Evolutionary conservation across 2,888 invertebrate genomes (phyloP), one percentile per base, ranked within the genome.

Genomic region (Synanthedon vespiformis): DNA sequence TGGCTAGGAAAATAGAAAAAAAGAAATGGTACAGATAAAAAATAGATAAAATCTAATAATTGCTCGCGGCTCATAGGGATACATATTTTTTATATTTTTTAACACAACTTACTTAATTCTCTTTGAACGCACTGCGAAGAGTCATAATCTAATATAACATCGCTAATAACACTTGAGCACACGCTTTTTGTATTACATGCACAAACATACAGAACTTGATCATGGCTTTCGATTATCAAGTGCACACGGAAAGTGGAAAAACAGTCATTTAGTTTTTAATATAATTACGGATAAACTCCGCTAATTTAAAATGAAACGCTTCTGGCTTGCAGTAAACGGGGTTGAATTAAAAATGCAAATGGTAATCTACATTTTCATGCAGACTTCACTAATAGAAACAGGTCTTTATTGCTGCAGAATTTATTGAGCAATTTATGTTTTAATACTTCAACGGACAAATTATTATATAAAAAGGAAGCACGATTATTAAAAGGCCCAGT

Each of bases 281-380:
- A 44, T 44, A 44, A 44, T 44, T 44, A n/a, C 44, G 13, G 5
- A 44, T 44, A 44, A 44, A 44, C 14, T 44, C 44, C 10, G 44
- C 13, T 12, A 44, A 34, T 34, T 34, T 34, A 34, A 10, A 34
- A 44, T 44, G 44, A 44, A 44, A 44, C 12, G n/a, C 13, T 14
- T 13, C 44, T 12, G 44, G 54, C 54, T 54, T 59, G 56, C 58
- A 60, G 60, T 61, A 63, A 67, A 64, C 66, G 65, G 62, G 64
- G 64, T 71, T 73, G 72, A 74, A 74, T 74, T 74, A 73, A 70
- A 74, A 68, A 74, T 72, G 72, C 70, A 71, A 34, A 64, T 61
- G 66, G 63, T 68, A 70, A 71, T 74, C 72, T 71, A 60, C 58
- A 62, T 63, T 69, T 67, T 14, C 44, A 44, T 14, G n/a, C 13